Base-by-base conservation (phyloP, 2,113 vertebrate genomes). In the Callionymus lyra region DNA sequence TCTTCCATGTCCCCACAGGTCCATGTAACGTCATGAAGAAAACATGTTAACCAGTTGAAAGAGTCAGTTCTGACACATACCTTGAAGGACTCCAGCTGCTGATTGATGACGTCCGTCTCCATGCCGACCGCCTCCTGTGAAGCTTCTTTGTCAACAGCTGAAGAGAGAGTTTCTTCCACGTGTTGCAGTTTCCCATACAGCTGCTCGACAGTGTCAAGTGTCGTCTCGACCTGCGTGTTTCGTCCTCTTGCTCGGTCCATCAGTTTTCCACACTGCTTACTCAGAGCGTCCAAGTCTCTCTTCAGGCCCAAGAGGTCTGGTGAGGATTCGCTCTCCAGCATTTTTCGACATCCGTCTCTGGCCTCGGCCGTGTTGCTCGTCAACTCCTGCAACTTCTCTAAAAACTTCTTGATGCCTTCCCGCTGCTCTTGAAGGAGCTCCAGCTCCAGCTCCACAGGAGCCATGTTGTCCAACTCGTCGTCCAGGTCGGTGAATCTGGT, bases 41-140 rank as follows among this genome's bases (percentile, higher is more conserved):
- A n/a, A n/a, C n/a, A n/a, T n/a, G n/a, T n/a, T n/a, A n/a, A 27
- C 21, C 21, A n/a, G n/a, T 27, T 27, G 21, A 27, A 27, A 27
- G 21, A 27, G 21, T 27, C 21, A 27, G 8, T 5, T 27, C 4
- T 5, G 21, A 27, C n/a, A 46, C 14, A 12, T 68, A 99, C 95
- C 94, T 91, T 96, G 69, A 98, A 97, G 1, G 84, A 77, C 16
- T 88, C 76, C 59, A 97, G 81, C 72, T 99, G 95, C 42, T 96
- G 90, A 77, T 97, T 97, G 63, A 99, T 96, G 40, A 85, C 48
- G 2, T 98, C 93, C 0, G 89, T 99, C 78, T 99, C 94, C 89
- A 93, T 92, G 53, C 90, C 91, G 33, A 98, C 93, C 0, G 85
- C 76, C 47, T 88, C 95, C 61, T 94, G 93, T 1, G 91, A 90